A percentile compares a stretch with the other conserved stretches of the same genome.
Evolutionary conservation across 2,888 invertebrate genomes (phyloP).

Genomic region (Argyresthia albistria): DNA sequence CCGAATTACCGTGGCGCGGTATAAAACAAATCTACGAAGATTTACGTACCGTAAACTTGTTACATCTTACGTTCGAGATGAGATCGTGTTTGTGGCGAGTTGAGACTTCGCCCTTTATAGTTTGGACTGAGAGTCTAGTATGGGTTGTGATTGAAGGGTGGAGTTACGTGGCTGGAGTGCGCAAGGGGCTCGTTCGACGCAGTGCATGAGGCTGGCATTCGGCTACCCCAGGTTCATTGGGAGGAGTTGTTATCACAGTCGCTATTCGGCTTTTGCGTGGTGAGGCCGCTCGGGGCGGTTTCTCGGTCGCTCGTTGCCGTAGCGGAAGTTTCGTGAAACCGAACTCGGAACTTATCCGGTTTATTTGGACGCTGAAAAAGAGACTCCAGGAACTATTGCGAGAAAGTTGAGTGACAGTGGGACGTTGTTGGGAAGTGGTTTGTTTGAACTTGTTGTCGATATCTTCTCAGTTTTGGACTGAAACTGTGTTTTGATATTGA

Average conservation of each 20-base stretch:
- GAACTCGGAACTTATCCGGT: neutral
- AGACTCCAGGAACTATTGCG: conserved; percentile 20
- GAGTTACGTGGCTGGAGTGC: conserved; percentile 35
- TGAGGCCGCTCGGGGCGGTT: conserved; percentile 34
- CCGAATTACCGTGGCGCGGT: conserved; percentile 53
- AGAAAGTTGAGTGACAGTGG: conserved; percentile 42
- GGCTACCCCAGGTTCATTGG: conserved; percentile 55
- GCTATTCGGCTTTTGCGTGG: conserved; percentile 62
- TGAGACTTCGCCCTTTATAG: no score
- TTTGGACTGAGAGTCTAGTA: conserved; percentile 22
- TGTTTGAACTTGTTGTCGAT: conserved; percentile 48
- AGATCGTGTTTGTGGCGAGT: conserved; percentile 22
- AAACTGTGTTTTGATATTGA: conserved; percentile 66
- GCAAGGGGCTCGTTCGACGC: conserved; percentile 52
- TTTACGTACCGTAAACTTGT: conserved; percentile 71
- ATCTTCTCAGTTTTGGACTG: conserved; percentile 58
- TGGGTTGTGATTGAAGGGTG: conserved; percentile 27
- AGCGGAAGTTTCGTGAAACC: conserved; percentile 43
- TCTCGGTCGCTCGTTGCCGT: conserved; percentile 27
- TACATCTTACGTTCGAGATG: conserved; percentile 54
- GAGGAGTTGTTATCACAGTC: conserved; percentile 67
- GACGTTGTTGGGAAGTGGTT: conserved; percentile 33
- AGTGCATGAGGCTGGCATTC: conserved; percentile 29
- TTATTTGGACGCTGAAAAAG: neutral
- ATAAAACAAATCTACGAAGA: conserved; percentile 67